These are phyloP conservation scores for Hybos culiciformis DNA, from an alignment of 2,888 invertebrate genomes.

Conservation along the genomic window DNA sequence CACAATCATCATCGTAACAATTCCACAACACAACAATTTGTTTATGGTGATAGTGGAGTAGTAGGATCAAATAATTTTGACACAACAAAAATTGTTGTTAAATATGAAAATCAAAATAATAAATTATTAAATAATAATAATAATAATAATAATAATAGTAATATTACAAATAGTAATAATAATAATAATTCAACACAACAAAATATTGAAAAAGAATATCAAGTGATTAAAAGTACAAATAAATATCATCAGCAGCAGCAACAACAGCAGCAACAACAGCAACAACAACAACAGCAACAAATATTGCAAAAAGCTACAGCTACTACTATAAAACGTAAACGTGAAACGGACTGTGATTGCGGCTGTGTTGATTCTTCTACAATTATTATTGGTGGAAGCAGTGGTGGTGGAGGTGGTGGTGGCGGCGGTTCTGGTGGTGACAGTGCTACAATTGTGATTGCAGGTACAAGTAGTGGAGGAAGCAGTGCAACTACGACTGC, in stretches of 20 bases:
- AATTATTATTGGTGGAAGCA: slow-evolving; percentile 12
- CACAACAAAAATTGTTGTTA: slow-evolving; percentile 11
- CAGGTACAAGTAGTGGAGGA: slow-evolving; percentile 5
- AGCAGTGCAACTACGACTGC: slow-evolving; percentile 3
- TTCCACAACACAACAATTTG: too few relatives aligned
- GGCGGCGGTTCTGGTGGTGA: slow-evolving; percentile 12
- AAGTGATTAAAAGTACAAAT: slow-evolving; percentile 15
- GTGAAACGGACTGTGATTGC: slow-evolving; percentile 33
- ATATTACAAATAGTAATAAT: too few relatives aligned
- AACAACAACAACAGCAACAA: slow-evolving; percentile 10
- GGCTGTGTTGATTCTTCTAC: slow-evolving; percentile 33
- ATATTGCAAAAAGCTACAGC: slow-evolving; percentile 15
- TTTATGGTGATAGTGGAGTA: slow-evolving; percentile 11
- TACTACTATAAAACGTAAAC: slow-evolving; percentile 19
- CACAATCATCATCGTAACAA: too few relatives aligned
- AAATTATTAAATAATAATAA: background rate
- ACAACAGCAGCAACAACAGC: slow-evolving; percentile 11
- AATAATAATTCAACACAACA: slow-evolving; percentile 8
- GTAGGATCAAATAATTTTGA: slow-evolving; percentile 12
- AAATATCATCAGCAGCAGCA: slow-evolving; percentile 14
- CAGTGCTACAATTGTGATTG: slow-evolving; percentile 15
- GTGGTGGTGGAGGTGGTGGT: slow-evolving; percentile 4
- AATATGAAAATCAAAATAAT: slow-evolving; percentile 8
- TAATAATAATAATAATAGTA: slow-evolving; percentile 8
- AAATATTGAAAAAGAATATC: slow-evolving; percentile 14